These are phyloP conservation scores for Apocrypta bakeri DNA, from an alignment of 1,140 invertebrate species.

Conservation along the genomic window DNA sequence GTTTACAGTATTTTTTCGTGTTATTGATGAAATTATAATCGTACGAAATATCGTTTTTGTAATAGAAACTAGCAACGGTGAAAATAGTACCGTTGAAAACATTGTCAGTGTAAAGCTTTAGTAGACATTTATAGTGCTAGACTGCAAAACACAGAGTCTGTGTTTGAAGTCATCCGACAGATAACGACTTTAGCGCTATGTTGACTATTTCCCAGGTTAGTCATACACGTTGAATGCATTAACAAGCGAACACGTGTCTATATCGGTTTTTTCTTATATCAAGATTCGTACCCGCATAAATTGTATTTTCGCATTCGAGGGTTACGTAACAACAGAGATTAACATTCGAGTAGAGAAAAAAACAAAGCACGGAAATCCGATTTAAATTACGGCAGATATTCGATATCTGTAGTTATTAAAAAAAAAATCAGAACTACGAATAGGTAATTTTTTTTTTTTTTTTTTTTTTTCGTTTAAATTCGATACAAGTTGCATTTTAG, in stretches of 20 bases:
- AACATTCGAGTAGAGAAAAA: neutral
- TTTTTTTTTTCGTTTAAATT: too few relatives aligned
- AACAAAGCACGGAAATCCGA: constrained; percentile 29
- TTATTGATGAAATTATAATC: too few relatives aligned
- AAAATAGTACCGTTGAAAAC: neutral
- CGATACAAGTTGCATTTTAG: neutral
- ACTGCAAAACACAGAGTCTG: neutral
- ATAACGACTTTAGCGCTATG: neutral
- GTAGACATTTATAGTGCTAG: neutral
- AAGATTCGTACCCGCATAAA: constrained; percentile 3
- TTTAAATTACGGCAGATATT: neutral
- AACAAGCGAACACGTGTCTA: neutral
- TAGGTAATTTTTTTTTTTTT: neutral
- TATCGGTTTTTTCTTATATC: neutral
- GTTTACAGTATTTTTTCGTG: too few relatives aligned
- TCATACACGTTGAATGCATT: neutral
- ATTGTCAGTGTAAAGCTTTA: neutral
- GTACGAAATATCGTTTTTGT: too few relatives aligned
- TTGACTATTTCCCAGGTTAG: neutral
- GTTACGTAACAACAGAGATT: constrained; percentile 32
- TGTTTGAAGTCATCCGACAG: neutral
- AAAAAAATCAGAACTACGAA: neutral
- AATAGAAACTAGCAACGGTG: too few relatives aligned
- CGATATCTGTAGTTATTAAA: neutral
- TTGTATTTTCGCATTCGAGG: neutral